Conservation (phyloP, 2,113 vertebrate genomes). For the Leucopsar rothschildi region DNA sequence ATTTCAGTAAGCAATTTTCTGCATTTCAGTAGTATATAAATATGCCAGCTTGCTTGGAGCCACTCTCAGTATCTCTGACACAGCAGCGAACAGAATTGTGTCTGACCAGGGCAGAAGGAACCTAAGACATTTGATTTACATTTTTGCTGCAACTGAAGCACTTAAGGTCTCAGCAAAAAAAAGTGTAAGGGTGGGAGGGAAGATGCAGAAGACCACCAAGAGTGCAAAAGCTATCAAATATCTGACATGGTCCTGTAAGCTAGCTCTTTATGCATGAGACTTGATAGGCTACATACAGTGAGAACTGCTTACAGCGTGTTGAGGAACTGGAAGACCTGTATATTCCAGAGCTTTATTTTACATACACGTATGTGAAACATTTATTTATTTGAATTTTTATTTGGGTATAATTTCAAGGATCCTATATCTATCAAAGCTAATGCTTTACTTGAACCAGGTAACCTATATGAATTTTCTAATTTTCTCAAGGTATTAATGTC, state of each 20-base stretch:
- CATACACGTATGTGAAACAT: accelerated
- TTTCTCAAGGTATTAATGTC: not conserved
- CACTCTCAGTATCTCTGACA: not conserved
- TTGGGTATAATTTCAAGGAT: not conserved
- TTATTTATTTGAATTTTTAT: not conserved
- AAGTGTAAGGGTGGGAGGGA: not conserved
- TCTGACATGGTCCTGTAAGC: not conserved
- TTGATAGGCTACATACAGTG: not conserved
- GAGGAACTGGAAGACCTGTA: not conserved
- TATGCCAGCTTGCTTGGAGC: not conserved
- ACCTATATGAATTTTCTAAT: not conserved
- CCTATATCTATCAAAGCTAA: not conserved
- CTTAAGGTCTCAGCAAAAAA: not conserved
- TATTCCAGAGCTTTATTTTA: not conserved
- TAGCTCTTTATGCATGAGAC: not conserved
- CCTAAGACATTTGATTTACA: not conserved
- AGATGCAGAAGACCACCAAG: not conserved
- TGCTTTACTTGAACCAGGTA: not conserved
- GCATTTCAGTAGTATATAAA: not conserved
- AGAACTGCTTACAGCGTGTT: not conserved
- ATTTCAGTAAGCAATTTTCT: not conserved
- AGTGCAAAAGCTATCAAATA: not conserved
- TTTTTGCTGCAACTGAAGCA: not conserved
- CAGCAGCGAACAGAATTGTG: not conserved
- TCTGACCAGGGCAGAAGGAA: not conserved